Evolutionary conservation across 2,888 invertebrate genomes (phyloP), one percentile per base, ranked within the genome.

Genomic region (Carpatolechia fugitivella): DNA sequence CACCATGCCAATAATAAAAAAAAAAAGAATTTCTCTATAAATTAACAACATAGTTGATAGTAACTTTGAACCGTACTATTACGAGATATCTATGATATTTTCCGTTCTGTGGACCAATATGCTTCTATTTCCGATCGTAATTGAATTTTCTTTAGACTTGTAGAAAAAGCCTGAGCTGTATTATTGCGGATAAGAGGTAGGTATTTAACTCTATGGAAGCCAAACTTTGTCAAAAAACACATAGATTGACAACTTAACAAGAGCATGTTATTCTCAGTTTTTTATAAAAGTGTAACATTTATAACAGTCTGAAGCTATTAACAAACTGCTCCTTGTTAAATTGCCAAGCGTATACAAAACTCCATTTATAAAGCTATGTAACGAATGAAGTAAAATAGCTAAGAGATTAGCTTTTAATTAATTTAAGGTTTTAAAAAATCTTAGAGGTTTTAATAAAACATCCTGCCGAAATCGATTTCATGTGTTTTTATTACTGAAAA

Each of bases 401-500:
- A 59, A 59, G 56, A 60, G 41, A 52, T 56, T 55, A 54, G 49
- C 54, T 55, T 33, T 48, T 18, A 40, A 48, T 3, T 54, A 55
- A 51, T 55, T 54, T 60, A 56, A 64, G 63, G 64, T 61, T 65
- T 60, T 63, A 60, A 58, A 49, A 69, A 70, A 70, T 72, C 68
- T 75, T 81, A 81, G 80, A 76, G 65, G 75, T 80, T 80, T 77
- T 72, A 86, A 85, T 83, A 81, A 86, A 87, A 85, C 76, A 76
- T 78, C 75, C 76, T 78, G 79, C 77, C 75, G 74, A 80, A 73
- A 75, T 78, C 64, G 67, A 72, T 81, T 83, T 81, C 62, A 72
- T 55, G 48, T 58, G n/a, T 48, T 58, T 58, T 84, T 85, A 83
- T 85, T 85, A 82, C 81, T 77, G 79, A 78, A 87, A 82, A 87